Conservation (phyloP, 2,888 invertebrate genomes). For the Allacma fusca region DNA sequence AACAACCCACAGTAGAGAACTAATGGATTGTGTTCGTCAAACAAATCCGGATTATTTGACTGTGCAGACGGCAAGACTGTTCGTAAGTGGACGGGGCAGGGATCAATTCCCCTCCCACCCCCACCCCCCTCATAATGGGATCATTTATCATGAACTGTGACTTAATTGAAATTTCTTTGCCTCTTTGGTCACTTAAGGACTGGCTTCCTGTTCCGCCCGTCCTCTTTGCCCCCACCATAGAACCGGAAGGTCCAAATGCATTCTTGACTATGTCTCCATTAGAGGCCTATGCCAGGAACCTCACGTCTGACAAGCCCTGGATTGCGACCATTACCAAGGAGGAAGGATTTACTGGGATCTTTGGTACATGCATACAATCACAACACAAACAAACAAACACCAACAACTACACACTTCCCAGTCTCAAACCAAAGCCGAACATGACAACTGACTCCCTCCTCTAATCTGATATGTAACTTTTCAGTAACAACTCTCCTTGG, state of each 20-base stretch:
- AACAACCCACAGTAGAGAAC: constrained; percentile 29
- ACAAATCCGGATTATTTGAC: constrained; percentile 38
- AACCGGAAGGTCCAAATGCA: constrained; percentile 49
- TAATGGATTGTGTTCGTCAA: constrained; percentile 51
- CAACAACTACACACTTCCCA: neutral
- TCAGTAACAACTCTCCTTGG: constrained; percentile 45
- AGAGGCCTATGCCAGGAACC: constrained; percentile 49
- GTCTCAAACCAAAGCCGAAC: too few species aligned
- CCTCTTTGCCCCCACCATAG: constrained; percentile 52
- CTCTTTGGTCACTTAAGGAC: constrained; percentile 46
- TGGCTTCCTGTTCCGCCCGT: constrained; percentile 54
- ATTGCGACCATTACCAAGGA: constrained; percentile 50
- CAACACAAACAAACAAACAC: too few species aligned
- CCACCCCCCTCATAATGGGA: too few species aligned
- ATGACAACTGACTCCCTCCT: too few species aligned
- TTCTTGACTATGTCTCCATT: constrained; percentile 51
- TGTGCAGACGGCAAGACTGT: constrained; percentile 16
- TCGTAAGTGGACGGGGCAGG: constrained; percentile 27
- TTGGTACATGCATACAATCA: constrained; percentile 18
- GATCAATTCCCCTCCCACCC: neutral
- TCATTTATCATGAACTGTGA: too few species aligned
- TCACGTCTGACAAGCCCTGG: constrained; percentile 49
- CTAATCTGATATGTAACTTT: too few species aligned
- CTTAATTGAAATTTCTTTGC: too few species aligned
- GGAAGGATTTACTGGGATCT: constrained; percentile 48